Evolutionary conservation across 2,113 vertebrate genomes (phyloP), one percentile per base, ranked within the genome.

Genomic region (Ranitomeya variabilis): DNA sequence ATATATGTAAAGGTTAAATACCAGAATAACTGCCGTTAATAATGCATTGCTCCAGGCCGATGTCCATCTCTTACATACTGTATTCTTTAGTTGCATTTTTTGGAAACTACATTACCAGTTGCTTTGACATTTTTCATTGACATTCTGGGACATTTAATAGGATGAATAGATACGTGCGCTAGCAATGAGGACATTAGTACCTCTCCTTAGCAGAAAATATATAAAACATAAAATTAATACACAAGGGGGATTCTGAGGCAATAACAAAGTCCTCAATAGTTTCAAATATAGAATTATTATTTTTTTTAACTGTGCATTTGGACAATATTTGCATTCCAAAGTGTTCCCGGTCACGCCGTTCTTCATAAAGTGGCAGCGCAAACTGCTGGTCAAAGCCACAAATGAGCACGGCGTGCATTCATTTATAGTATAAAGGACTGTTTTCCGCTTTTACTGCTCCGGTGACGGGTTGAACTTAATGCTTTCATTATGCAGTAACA

Each of bases 261-360:
- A 37, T 23, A 73, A 37, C 26, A 73, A 31, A 73, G 69, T 37
- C 12, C 6, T 37, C 31, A 16, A 73, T 37, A 73, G 69, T 73
- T 14, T 37, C 0, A 73, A 73, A 15, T 37, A 31, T 73, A 73
- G 31, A 37, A 7, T 73, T 7, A 7, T 73, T 7, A 37, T 73
- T 73, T 73, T 37, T 31, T 73, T 73, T 13, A 73, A 7, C 31
- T 37, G 15, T 74, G 71, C 37, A 51, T 74, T 51, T 74, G 16
- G 71, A 45, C 31, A 74, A 19, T 45, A 74, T 74, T 74, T 74
- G 18, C 71, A 74, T 74, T 74, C 71, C 37, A 74, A 74, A 74
- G 71, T 18, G 71, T 45, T 37, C 14, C 31, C 8, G 15, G 15
- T 19, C 37, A 15, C 31, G 19, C 31, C 51, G 71, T 51, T 51